A percentile compares a stretch with the other conserved stretches of the same genome.
These are phyloP conservation scores for Avahi laniger DNA, from an alignment of 2,797 vertebrate genomes.

Conservation along the genomic window DNA sequence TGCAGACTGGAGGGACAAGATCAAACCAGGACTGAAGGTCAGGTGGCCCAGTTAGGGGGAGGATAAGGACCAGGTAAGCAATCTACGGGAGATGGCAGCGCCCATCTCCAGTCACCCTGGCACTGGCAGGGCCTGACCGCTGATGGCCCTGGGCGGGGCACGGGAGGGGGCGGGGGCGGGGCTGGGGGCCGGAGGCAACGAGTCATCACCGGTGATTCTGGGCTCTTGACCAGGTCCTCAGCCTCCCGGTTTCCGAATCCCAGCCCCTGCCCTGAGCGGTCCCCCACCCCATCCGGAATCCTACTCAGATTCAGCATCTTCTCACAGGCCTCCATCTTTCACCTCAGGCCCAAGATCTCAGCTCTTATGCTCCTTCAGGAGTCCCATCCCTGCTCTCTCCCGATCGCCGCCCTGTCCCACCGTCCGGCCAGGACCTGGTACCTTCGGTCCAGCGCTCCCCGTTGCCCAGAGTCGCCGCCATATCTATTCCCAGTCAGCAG, in stretches of 20 bases:
- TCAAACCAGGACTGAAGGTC: neutral
- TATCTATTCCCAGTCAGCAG: conserved; percentile 51
- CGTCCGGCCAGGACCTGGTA: conserved; percentile 34
- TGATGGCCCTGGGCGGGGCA: neutral
- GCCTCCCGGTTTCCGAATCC: neutral
- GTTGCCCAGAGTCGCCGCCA: conserved; percentile 76
- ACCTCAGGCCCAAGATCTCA: neutral
- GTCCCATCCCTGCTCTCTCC: neutral
- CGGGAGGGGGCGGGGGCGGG: neutral
- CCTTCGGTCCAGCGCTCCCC: conserved; percentile 78
- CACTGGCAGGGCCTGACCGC: neutral
- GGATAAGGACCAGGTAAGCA: neutral
- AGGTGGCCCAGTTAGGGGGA: neutral
- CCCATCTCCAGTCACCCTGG: neutral
- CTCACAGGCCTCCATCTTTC: conserved; percentile 58
- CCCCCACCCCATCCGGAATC: neutral
- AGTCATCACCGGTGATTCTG: neutral
- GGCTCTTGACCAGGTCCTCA: neutral
- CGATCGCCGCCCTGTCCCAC: neutral
- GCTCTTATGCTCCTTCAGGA: neutral
- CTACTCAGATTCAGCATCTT: conserved; percentile 44
- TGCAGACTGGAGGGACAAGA: neutral
- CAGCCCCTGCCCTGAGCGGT: neutral
- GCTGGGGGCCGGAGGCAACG: neutral
- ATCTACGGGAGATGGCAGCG: neutral